These are phyloP conservation scores for Melanotaenia nigrans DNA, from an alignment of 2,797 vertebrate genomes.

Conservation along the genomic window DNA sequence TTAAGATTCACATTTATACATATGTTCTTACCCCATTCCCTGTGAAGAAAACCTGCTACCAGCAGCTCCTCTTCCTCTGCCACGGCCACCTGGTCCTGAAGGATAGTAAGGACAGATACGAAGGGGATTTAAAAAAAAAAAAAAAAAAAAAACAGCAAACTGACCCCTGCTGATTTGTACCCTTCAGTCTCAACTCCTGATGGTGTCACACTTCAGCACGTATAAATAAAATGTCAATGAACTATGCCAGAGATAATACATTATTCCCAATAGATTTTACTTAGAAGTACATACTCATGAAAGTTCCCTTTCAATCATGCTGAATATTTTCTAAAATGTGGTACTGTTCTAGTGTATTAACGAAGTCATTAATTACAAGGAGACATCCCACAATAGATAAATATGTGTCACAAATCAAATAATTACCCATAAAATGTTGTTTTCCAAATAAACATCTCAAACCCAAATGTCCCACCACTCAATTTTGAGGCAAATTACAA, in stretches of 20 bases:
- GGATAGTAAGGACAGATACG: neutral
- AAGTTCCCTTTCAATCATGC: neutral
- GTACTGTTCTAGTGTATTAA: too few species aligned
- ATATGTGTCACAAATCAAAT: neutral
- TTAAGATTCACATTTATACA: constrained; percentile 9
- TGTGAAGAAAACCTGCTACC: constrained; percentile 92
- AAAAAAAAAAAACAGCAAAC: constrained; percentile 24
- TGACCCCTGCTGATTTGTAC: constrained; percentile 4
- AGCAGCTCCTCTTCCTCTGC: constrained; percentile 89
- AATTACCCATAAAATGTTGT: neutral
- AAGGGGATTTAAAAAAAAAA: constrained; percentile 4
- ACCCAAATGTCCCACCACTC: neutral
- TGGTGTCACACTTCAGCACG: neutral
- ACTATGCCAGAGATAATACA: too few species aligned
- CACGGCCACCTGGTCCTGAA: constrained; percentile 86
- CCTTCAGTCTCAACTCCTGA: neutral
- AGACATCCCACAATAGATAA: neutral
- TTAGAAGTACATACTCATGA: too few species aligned
- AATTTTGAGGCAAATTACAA: neutral
- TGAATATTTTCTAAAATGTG: neutral
- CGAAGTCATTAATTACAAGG: neutral
- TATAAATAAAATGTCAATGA: neutral
- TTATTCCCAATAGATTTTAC: neutral
- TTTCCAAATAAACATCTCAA: neutral
- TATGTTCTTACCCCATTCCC: constrained; percentile 92